Base-by-base conservation (phyloP, 1,140 invertebrate species). In the Myzus persicae region DNA sequence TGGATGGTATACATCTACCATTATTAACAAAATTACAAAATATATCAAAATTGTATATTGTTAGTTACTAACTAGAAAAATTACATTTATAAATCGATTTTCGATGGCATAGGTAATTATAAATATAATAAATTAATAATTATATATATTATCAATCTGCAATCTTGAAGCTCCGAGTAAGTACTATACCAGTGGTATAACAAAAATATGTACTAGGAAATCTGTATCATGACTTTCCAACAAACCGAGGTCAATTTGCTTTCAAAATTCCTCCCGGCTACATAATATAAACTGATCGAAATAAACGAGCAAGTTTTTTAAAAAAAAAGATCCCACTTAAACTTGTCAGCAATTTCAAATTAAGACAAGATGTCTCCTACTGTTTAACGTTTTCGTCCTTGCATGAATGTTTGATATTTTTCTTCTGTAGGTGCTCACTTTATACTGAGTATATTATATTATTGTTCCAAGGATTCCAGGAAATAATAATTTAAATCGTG, bases 401-500 rank as follows among this genome's bases (percentile, higher is more conserved):
- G 51, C 18, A 42, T 59, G 36, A 54, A 90, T 20, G 48, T 36
- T 51, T 36, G 26, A 87, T 87, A 24, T 36, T 87, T 87, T 46
- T 48, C 20, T 88, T 51, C n/a, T 48, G 44, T 88, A 48, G 87
- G 20, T 88, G 87, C 44, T 48, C 44, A 20, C n/a, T 38, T 88
- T 88, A 88, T 26, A 20, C 38, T 18, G 9, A 54, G 24, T 81
- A 81, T 36, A 76, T 76, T 18, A n/a, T 76, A 14, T 18, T n/a
- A n/a, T 46, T 18, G 14, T 1, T n/a, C 90, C 90, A 91, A 91
- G 90, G 90, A 91, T 91, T 91, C 59, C 90, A 91, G 90, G 90
- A 91, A 91, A 91, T 91, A 76, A 90, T 46, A 40, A 3, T 11
- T 51, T 89, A 54, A 54, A 40, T 38, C 85, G 20, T 38, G 31